These are phyloP conservation scores for Sphaerophoria rueppellii DNA, from an alignment of 2,888 invertebrate genomes.

Conservation along the genomic window DNA sequence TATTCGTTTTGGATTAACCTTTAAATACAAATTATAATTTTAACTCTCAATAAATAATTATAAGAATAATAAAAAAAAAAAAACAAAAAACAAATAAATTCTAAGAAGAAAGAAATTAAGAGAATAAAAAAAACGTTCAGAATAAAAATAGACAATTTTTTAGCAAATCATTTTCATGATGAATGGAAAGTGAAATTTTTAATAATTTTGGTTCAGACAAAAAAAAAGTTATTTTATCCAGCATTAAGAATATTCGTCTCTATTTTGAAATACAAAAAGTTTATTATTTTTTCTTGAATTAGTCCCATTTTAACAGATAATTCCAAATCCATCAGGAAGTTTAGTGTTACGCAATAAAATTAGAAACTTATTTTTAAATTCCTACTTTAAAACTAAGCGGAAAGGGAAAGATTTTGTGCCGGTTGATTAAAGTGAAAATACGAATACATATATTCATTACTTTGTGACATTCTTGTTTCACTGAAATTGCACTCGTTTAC, in stretches of 20 bases:
- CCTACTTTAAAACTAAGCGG: constrained; percentile 17
- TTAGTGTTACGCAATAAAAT: constrained; percentile 55
- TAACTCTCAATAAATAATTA: too few species aligned
- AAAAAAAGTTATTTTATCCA: not conserved
- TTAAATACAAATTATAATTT: too few species aligned
- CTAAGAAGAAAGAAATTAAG: not conserved
- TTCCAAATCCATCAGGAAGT: not conserved
- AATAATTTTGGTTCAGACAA: not conserved
- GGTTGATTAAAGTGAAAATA: constrained; percentile 19
- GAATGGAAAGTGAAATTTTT: constrained; percentile 10
- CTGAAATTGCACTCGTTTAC: constrained; percentile 56
- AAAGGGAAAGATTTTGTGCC: constrained; percentile 14
- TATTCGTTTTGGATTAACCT: too few species aligned
- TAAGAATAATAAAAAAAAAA: not conserved
- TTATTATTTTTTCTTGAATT: not conserved
- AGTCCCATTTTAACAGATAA: too few species aligned
- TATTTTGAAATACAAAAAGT: not conserved
- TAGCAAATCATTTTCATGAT: constrained; percentile 7
- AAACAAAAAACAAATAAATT: not conserved
- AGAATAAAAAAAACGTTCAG: constrained; percentile 8
- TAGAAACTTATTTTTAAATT: constrained; percentile 5
- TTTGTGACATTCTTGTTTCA: constrained; percentile 52
- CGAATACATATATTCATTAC: constrained; percentile 40
- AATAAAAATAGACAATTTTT: constrained; percentile 23
- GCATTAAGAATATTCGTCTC: not conserved